Base-by-base conservation (phyloP, 2,797 vertebrate species). In the Meda fulgida region DNA sequence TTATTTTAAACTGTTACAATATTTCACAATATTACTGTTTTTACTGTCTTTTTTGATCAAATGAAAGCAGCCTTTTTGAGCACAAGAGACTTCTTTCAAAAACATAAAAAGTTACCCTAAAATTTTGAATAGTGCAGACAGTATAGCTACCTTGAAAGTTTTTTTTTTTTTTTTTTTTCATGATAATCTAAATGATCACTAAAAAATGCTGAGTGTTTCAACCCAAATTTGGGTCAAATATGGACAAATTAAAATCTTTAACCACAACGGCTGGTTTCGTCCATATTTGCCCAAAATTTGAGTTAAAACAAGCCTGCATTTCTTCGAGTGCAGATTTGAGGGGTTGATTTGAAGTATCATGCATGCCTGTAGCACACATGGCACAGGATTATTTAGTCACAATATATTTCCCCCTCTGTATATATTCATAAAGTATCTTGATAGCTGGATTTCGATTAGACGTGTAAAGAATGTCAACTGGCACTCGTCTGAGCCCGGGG, bases 381-480 rank as follows among this genome's bases (percentile, higher is more conserved):
- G 1, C 53, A 29, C 31, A 53, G 19, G 19, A 53, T 70, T 71
- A 40, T 43, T 70, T 58, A 2, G 31, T 18, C n/a, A 14, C 65
- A 48, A 48, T 48, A 48, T 13, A 1, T 80, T 26, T 70, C 46
- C 6, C 66, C 29, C 5, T 63, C 23, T 38, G 9, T 78, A 9
- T 67, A 14, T 51, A n/a, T 78, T 58, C 58, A 46, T 26, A 80
- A 67, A 75, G 58, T 58, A 58, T 40, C 67, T 73, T 79, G 26
- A 87, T 60, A 38, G 40, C 55, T 80, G 60, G 38, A 10, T 53
- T 71, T 53, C 21, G 36, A 21, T 78, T 78, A 78, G 43, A 66
- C 21, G 51, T 60, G n/a, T 7, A 55, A 31, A 69, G 31, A 40
- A 65, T 78, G 72, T 87, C 86, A 81, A 51, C 69, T 16, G 53